A percentile compares a stretch with the other conserved stretches of the same genome.
These are phyloP conservation scores for Semnopithecus entellus DNA, from an alignment of 2,113 vertebrate species.

Conservation along the genomic window DNA sequence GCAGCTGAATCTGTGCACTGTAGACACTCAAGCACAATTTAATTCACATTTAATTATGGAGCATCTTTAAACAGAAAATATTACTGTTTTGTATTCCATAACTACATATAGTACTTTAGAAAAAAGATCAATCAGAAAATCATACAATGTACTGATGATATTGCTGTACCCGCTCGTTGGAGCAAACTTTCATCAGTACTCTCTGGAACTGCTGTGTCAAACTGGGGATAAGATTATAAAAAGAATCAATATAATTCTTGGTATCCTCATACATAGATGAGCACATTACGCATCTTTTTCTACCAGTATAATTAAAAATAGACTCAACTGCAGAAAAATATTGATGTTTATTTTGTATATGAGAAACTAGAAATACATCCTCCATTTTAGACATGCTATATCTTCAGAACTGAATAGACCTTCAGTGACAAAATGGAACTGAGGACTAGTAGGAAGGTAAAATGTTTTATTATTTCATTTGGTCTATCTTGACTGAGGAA, in stretches of 20 bases:
- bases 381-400: not conserved
- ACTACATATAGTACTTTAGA: not conserved
- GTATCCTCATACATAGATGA: constrained; percentile 20
- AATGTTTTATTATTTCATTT: not conserved
- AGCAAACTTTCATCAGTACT: constrained; percentile 20
- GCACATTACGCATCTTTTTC: not conserved
- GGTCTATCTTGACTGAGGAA: not conserved
- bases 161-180: not conserved
- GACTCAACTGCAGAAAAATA: constrained; percentile 7
- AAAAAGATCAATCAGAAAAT: not conserved
- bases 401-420: constrained; percentile 1
- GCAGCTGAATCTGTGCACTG: not conserved
- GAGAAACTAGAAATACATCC: constrained; percentile 9
- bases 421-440: constrained; percentile 19
- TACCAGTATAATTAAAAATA: constrained; percentile 42
- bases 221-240: constrained; percentile 27
- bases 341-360: constrained; percentile 32
- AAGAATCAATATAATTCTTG: constrained; percentile 49
- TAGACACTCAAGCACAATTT: not conserved
- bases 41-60: not conserved
- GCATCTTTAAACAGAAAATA: not conserved
- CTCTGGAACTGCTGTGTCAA: not conserved
- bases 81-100: not conserved
- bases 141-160: not conserved
- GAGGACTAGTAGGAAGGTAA: not conserved